phyloP scores from a whole-genome alignment of 2,113 vertebrate genomes.

The Oryzias melastigma region DNA sequence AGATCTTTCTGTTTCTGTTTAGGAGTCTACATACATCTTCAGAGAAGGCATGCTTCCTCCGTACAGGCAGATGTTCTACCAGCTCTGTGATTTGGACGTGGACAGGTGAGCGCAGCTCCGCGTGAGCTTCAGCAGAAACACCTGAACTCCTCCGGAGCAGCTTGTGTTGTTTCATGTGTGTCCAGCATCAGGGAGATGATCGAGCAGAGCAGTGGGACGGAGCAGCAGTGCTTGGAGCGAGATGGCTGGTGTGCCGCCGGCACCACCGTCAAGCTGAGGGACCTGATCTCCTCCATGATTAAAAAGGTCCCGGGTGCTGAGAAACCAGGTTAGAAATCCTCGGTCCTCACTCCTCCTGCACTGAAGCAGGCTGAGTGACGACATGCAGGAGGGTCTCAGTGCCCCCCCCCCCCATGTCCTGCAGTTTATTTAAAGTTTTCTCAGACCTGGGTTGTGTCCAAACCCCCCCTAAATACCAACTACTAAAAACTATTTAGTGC shows the following conservation, averaged over 20 bases:
- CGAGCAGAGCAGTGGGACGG: conserved; percentile 75
- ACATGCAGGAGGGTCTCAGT: too few relatives aligned
- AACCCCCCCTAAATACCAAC: too few relatives aligned
- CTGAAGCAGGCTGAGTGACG: too few relatives aligned
- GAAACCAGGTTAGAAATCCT: conserved; percentile 38
- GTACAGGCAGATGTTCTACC: conserved; percentile 98
- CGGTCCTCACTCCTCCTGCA: too few relatives aligned
- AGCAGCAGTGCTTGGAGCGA: conserved; percentile 84
- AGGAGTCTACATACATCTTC: conserved; percentile 92
- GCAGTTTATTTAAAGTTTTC: too few relatives aligned
- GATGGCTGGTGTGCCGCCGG: conserved; percentile 93
- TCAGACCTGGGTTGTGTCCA: too few relatives aligned
- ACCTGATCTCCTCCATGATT: conserved; percentile 90
- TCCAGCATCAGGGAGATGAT: conserved; percentile 84
- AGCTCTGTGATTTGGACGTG: conserved; percentile 92
- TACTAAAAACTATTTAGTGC: too few relatives aligned
- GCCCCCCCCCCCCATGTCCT: too few relatives aligned
- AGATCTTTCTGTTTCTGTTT: conserved; percentile 6
- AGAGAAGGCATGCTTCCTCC: conserved; percentile 88
- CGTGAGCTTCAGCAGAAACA: background rate
- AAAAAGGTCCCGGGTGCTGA: conserved; percentile 82
- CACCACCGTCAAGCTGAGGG: conserved; percentile 87
- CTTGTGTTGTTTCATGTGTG: background rate
- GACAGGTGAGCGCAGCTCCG: conserved; percentile 76
- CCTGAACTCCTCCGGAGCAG: background rate